Evolutionary conservation across 2,888 invertebrate species (phyloP), one percentile per base, ranked within the genome.

Genomic region (Eupithecia centaureata): DNA sequence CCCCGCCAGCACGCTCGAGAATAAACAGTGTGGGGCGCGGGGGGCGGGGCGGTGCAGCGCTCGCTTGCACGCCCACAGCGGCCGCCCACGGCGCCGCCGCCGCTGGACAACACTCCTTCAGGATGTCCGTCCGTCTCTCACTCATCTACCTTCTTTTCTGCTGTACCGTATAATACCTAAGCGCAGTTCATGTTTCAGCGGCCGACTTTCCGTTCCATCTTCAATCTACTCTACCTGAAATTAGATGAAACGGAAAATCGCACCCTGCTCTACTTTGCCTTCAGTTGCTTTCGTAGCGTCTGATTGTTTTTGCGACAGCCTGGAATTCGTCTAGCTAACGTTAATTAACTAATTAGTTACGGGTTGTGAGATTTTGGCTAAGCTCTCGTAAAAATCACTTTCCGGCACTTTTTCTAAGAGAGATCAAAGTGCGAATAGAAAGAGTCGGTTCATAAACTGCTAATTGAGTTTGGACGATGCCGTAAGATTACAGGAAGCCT

Each of bases 51-150:
- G 84, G 84, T 84, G 86, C 86, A 83, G 84, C 87, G 88, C 85
- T 85, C 86, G 88, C 86, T 85, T 91, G 92, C 91, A 91, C 92
- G 92, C 92, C 91, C 92, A 90, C 90, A 81, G 83, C 84, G 87
- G 86, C 88, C 89, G 88, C 89, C 88, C 89, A 86, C 87, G 84
- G 82, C 71, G 78, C 80, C 82, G 82, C 68, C 30, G 65, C 56
- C 65, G 79, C 77, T 77, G 73, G 74, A 71, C 75, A 73, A 25
- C 56, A 38, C 59, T 35, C 61, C 63, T 64, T 65, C 65, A 70
- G 70, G 70, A 66, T 60, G 54, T 33, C 33, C 68, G 65, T 54
- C 65, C 59, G 60, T 27, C 63, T 28, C 35, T 54, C 35, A 42
- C 42, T 38, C 42, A 42, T 42, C 18, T 54, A 32, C 38, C 59